A percentile compares a stretch with the other conserved stretches of the same genome.
Conservation (phyloP, 1,140 invertebrate species). For the Bombus superbus region DNA sequence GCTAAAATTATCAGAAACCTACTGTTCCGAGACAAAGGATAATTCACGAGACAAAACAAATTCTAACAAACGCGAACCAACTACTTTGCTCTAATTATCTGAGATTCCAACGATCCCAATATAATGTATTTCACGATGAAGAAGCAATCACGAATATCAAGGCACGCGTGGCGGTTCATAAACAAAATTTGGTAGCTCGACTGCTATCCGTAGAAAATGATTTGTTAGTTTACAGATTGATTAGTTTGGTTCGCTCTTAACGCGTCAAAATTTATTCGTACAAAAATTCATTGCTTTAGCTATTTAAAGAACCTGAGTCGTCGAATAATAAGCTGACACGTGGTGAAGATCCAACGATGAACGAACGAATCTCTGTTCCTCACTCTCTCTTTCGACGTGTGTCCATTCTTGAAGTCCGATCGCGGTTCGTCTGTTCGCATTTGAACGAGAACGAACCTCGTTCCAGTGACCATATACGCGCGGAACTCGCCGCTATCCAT, state of each 20-base stretch:
- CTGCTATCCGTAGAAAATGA: not conserved
- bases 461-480: not conserved
- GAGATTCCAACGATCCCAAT: not conserved
- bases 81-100: too few relatives aligned
- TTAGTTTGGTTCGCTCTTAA: not conserved
- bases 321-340: too few relatives aligned
- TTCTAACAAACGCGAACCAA: not conserved
- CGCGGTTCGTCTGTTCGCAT: not conserved
- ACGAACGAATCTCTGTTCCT: not conserved
- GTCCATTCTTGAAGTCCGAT: not conserved
- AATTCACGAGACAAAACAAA: not conserved
- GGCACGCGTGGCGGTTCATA: too few relatives aligned
- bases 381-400: not conserved
- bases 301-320: too few relatives aligned
- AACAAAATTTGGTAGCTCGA: not conserved
- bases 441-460: not conserved
- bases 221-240: not conserved
- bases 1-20: not conserved
- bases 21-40: too few relatives aligned
- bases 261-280: too few relatives aligned
- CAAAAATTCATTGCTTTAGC: too few relatives aligned
- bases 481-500: slow-evolving; percentile 8
- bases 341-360: too few relatives aligned
- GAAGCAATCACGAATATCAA: not conserved
- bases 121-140: not conserved